Base-by-base conservation (phyloP, 2,797 vertebrate genomes). In the Etheostoma nigrum region DNA sequence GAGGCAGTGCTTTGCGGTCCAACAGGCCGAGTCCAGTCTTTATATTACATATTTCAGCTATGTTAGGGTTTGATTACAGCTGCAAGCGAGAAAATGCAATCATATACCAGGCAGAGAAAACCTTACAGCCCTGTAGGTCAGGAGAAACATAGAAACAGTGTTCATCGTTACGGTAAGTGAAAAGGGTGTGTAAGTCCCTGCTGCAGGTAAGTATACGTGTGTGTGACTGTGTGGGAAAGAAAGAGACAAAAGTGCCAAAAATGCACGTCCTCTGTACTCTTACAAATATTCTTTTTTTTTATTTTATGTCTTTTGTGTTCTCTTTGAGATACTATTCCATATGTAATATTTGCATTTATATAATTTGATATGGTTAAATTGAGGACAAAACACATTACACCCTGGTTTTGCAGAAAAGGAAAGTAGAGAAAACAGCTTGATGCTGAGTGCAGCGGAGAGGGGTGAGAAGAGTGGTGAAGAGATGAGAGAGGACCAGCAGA, bases 401-500 rank as follows among this genome's bases (percentile, higher is more conserved):
- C 1, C 5, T 19, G 33, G 36, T 36, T 69, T 27, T 14, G 15
- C 30, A 51, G 21, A 57, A 11, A 62, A 64, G 16, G 25, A 27
- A 36, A 63, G 52, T 33, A 10, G 4, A 59, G 2, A 13, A 47
- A 42, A 14, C 36, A 51, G 51, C 6, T 14, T 55, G 59, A 72
- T 40, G 69, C n/a, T 1, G 40, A 68, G 0, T 27, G 59, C 61
- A 75, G 33, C 18, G 16, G n/a, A 75, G 25, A 66, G 54, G 51
- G 27, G 19, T 54, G 63, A 33, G 58, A 58, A 5, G 47, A 67
- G 48, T 10, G 5, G 14, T 6, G 18, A 71, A 65, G 62, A 67
- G 51, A 70, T 10, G n/a, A 79, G 54, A 55, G 44, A 54, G 25
- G 48, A 52, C 49, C 30, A 42, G 15, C 15, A 30, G 62, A 67